Conservation (phyloP, 1,140 invertebrate species). For the Cyclina sinensis region DNA sequence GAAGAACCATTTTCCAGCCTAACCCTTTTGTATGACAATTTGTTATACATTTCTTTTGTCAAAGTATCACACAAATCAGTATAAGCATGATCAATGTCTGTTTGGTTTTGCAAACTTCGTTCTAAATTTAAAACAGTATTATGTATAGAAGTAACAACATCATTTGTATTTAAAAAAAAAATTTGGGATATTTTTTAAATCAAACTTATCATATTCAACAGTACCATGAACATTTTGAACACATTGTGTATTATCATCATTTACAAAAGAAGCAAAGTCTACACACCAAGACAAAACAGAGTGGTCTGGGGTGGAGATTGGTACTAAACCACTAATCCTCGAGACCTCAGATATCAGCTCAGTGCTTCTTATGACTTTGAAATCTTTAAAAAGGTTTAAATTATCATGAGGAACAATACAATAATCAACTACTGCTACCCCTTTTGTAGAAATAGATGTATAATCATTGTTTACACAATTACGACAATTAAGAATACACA, state of each 20-base stretch:
- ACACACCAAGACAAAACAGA: background rate
- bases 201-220: slow-evolving; percentile 1
- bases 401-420: background rate
- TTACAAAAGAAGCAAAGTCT: background rate
- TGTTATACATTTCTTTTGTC: background rate
- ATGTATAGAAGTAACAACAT: background rate
- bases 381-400: background rate
- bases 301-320: background rate
- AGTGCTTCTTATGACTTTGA: too few relatives aligned
- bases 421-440: background rate
- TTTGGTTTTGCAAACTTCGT: background rate
- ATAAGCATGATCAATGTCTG: background rate
- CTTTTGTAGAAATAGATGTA: background rate
- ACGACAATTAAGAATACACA: background rate
- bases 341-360: background rate
- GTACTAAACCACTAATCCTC: background rate
- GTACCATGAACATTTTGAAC: background rate
- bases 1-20: background rate
- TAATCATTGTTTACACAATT: slow-evolving; percentile 12
- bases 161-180: background rate
- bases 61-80: background rate
- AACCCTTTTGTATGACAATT: background rate
- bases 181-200: background rate
- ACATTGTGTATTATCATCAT: background rate
- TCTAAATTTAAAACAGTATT: background rate